Evolutionary conservation across 2,113 vertebrate genomes (phyloP), one percentile per base, ranked within the genome.

Genomic region (Rhinolophus sinicus): DNA sequence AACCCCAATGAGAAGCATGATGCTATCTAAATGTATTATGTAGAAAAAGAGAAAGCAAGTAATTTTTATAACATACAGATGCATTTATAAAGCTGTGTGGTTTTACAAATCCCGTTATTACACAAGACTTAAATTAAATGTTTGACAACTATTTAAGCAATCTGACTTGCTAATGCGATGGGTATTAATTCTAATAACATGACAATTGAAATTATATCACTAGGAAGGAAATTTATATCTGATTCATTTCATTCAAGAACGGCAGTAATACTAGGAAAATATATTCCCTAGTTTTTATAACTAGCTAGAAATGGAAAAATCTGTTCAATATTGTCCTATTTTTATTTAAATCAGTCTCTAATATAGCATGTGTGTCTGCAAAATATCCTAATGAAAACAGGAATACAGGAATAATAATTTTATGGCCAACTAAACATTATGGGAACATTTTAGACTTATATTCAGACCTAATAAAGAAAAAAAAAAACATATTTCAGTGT

Each of bases 401-500:
- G 82, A 89, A 73, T 83, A 54, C 0, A 16, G 14, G 3, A 97
- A 88, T 93, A 76, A 93, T 58, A 73, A 88, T 80, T 54, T 78
- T 93, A 84, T 87, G 13, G 13, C 8, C 16, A 93, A 67, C 26
- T 93, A 78, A 14, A 84, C 14, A 75, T 75, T 96, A 60, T 18
- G 73, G 40, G 2, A 73, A 69, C 78, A 82, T 22, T 82, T 73
- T 75, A 90, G 15, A 56, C 15, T 85, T 95, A n/a, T 9, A 90
- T 33, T 89, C n/a, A 75, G 18, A 44, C 0, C 26, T 70, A 33
- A 72, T 67, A 54, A 69, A 75, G 26, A 70, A 67, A 92, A 92
- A 67, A 92, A 92, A 47, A 0, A 47, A 1, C 2, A 77, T 85
- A 52, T 73, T 82, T 73, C 14, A 77, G 26, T 73, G 38, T 21